Conservation (phyloP, 1,140 invertebrate genomes). For the Pteromalus puparum region DNA sequence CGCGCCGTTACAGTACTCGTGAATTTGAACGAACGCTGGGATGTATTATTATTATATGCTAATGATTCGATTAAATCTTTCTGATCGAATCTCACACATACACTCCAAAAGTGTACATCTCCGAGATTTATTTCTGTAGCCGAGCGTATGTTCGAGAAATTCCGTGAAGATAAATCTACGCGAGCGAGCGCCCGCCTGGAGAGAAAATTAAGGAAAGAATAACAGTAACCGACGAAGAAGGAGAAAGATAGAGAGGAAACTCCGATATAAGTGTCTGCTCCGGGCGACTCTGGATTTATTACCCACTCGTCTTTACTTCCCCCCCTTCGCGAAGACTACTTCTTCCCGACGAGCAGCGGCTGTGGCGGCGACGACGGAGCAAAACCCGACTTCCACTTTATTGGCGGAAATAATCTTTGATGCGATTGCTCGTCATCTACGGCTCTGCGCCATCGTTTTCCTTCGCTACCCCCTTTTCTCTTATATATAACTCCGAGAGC, state of each 20-base stretch:
- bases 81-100: background rate
- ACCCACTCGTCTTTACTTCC: conserved; percentile 61
- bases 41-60: no score
- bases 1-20: conserved; percentile 26
- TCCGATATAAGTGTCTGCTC: conserved; percentile 71
- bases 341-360: conserved; percentile 34
- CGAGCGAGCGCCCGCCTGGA: background rate
- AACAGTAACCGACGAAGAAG: conserved; percentile 8
- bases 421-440: conserved; percentile 68
- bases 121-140: background rate
- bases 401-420: conserved; percentile 74
- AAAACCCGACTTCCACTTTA: conserved; percentile 70
- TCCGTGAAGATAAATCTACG: conserved; percentile 7
- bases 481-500: background rate
- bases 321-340: conserved; percentile 36
- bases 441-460: conserved; percentile 52
- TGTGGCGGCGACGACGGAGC: conserved; percentile 47
- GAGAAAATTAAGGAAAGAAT: conserved; percentile 30
- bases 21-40: background rate
- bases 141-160: conserved; percentile 11
- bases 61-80: background rate
- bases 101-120: background rate
- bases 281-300: conserved; percentile 73
- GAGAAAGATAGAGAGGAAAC: conserved; percentile 48
- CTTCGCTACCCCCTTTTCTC: conserved; percentile 15